Base-by-base conservation (phyloP, 1,140 invertebrate genomes). In the Cydia strobilella region DNA sequence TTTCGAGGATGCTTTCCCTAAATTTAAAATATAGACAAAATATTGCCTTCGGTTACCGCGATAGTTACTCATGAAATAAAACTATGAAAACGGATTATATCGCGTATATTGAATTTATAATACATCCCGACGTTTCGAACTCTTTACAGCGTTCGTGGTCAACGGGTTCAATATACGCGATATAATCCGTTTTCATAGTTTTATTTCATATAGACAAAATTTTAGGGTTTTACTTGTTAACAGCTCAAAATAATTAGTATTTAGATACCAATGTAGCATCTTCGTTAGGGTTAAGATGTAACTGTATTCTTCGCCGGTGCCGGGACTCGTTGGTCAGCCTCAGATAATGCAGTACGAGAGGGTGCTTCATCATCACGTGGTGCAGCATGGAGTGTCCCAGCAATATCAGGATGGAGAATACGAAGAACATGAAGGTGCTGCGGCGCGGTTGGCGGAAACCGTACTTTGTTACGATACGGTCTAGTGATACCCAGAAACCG, bases 361-460 rank as follows among this genome's bases (percentile, higher is more conserved):
- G 96, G 42, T 96, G 96, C 73, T 95, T 94, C 79, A 96, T 95
- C 73, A 97, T 95, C 9, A 96, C 86, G 85, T 96, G 94, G 82
- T 98, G 96, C 39, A 97, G 89, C 78, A 96, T 90, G 79, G 96
- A 97, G 79, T 97, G 98, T 12, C 95, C 90, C 9, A 95, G 91
- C 10, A 98, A 95, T 15, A 96, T 95, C 1, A 95, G 84, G 71
- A 96, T 96, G 18, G 97, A 97, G 15, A 97, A 93, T 15, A 94
- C 92, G 85, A 98, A 98, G 91, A 98, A 98, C 83, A 97, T 95
- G 31, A 97, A 95, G 0, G 97, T 98, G 84, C 97, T 98, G 35
- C 95, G 95, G 93, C 83, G 96, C 94, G 89, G 97, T 95, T 84
- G 96, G 86, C 42, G 96, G 91, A 76, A 97, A 76, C 76, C 95